Evolutionary conservation across 2,113 vertebrate genomes (phyloP).

Genomic region (Rhinolophus sinicus): DNA sequence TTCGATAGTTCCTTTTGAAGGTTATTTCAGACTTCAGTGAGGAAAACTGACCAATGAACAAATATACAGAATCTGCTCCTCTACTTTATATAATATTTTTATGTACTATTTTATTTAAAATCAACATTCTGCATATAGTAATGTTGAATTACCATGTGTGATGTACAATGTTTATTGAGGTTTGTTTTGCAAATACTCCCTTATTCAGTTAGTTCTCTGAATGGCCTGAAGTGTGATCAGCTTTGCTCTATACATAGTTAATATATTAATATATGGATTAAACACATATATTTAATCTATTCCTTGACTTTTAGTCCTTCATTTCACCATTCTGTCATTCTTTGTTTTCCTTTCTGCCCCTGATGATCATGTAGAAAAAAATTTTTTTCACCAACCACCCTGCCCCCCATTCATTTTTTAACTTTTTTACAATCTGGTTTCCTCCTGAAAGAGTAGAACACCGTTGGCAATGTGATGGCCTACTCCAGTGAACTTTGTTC

Average conservation of each 20-base stretch:
- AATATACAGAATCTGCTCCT: neutral
- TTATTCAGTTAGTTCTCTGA: neutral
- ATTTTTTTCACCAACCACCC: neutral
- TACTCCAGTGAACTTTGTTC: neutral
- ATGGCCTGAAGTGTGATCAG: neutral
- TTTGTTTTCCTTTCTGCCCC: neutral
- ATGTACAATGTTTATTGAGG: neutral
- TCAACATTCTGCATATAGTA: neutral
- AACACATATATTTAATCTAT: neutral
- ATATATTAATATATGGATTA: neutral
- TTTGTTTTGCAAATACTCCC: neutral
- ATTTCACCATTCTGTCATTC: neutral
- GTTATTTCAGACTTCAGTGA: constrained; percentile 36
- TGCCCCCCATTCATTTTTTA: neutral
- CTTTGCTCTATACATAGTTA: neutral
- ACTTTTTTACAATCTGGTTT: neutral
- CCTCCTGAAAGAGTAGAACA: neutral
- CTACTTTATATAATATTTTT: neutral
- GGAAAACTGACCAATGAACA: neutral
- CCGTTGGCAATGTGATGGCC: neutral
- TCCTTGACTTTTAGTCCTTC: neutral
- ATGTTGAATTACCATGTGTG: neutral
- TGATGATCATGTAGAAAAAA: neutral
- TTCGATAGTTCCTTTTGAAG: constrained; percentile 36
- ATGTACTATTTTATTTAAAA: neutral